Evolutionary conservation across 2,888 invertebrate species (phyloP).

Genomic region (Hedychridium roseum): DNA sequence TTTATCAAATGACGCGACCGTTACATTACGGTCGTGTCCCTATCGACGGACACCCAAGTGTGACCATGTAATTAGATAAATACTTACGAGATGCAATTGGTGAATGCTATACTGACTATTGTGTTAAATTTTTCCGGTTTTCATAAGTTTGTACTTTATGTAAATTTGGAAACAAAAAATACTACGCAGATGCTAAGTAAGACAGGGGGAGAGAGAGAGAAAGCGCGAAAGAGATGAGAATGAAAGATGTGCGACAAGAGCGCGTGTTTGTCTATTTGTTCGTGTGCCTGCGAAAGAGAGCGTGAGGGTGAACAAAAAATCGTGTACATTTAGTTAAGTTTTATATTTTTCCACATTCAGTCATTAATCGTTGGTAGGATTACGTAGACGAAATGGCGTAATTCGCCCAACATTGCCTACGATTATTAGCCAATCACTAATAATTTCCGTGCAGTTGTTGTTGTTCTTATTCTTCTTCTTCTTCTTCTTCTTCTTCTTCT

Average conservation of each 20-base stretch:
- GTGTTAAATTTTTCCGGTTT: constrained; percentile 59
- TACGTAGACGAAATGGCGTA: constrained; percentile 38
- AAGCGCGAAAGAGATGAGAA: constrained; percentile 12
- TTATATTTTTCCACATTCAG: constrained; percentile 63
- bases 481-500: constrained; percentile 17
- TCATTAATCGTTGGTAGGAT: constrained; percentile 61
- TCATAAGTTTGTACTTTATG: constrained; percentile 63
- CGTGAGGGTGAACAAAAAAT: constrained; percentile 30
- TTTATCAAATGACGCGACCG: constrained; percentile 31
- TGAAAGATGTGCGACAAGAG: constrained; percentile 20
- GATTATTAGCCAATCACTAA: constrained; percentile 48
- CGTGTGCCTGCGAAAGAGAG: constrained; percentile 30
- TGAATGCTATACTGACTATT: constrained; percentile 52
- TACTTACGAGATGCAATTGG: constrained; percentile 49
- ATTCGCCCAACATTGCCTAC: constrained; percentile 43
- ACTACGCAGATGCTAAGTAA: constrained; percentile 37
- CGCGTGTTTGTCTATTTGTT: constrained; percentile 16
- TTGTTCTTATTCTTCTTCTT: constrained; percentile 16
- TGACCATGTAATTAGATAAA: constrained; percentile 58
- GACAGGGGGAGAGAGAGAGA: constrained; percentile 24
- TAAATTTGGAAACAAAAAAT: constrained; percentile 54
- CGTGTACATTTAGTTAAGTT: constrained; percentile 63
- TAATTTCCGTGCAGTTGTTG: constrained; percentile 37
- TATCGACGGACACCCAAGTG: constrained; percentile 57
- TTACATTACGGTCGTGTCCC: constrained; percentile 16